Evolutionary conservation across 2,113 vertebrate genomes (phyloP).

Genomic region (Collichthys lucidus): DNA sequence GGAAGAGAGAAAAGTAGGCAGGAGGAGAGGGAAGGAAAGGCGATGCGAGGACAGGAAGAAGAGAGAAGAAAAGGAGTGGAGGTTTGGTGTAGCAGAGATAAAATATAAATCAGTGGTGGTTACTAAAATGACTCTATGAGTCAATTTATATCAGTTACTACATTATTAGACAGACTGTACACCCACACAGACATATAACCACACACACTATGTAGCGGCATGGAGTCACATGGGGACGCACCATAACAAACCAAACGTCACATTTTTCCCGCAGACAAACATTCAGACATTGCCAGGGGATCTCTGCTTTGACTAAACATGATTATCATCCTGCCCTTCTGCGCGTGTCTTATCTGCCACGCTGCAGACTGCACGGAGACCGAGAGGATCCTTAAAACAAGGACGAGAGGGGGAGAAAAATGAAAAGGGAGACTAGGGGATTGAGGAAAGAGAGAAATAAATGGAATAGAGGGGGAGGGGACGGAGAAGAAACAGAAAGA

Average conservation of each 20-base stretch:
- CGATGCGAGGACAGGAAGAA: neutral
- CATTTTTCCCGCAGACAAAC: constrained; percentile 31
- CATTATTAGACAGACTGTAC: neutral
- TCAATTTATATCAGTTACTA: neutral
- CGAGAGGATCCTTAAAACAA: constrained; percentile 70
- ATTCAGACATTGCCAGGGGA: constrained; percentile 38
- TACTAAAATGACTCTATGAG: neutral
- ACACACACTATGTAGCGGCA: neutral
- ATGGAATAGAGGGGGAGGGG: constrained; percentile 54
- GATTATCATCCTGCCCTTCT: constrained; percentile 66
- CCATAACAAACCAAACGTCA: constrained; percentile 24
- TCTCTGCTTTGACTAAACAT: constrained; percentile 55
- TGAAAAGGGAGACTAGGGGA: constrained; percentile 49
- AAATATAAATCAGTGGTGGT: neutral
- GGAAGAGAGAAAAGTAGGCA: neutral
- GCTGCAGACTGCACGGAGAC: constrained; percentile 65
- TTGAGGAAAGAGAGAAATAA: constrained; percentile 62
- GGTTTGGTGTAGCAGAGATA: neutral
- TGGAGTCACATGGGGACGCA: constrained; percentile 59
- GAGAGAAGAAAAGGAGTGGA: neutral
- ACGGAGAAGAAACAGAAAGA: constrained; percentile 21
- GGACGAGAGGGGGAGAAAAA: constrained; percentile 57
- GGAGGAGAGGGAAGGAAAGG: too few relatives aligned
- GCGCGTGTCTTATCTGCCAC: constrained; percentile 72
- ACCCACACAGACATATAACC: constrained; percentile 5